These are phyloP conservation scores for Orientallactaga sibirica DNA, from an alignment of 2,797 vertebrate species.

Conservation along the genomic window DNA sequence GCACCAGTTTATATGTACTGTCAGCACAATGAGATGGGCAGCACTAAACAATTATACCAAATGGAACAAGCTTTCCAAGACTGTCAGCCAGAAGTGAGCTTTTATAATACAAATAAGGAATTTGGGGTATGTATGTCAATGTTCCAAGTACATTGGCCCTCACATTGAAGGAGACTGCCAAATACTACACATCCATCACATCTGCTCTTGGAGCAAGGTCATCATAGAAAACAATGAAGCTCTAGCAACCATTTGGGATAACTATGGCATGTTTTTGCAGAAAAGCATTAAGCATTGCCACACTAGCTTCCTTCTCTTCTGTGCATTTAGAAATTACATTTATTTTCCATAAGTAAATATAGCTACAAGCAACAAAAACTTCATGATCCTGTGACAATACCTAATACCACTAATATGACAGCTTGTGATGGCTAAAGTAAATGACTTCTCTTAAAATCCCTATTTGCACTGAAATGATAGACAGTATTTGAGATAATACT, in stretches of 20 bases:
- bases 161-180: background rate
- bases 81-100: constrained; percentile 64
- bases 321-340: constrained; percentile 67
- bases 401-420: constrained; percentile 69
- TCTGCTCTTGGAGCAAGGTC: constrained; percentile 40
- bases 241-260: constrained; percentile 78
- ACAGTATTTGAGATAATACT: constrained; percentile 71
- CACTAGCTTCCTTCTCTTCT: constrained; percentile 56
- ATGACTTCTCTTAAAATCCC: constrained; percentile 75
- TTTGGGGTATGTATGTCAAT: constrained; percentile 37
- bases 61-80: constrained; percentile 80
- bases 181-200: background rate
- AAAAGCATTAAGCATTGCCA: constrained; percentile 79
- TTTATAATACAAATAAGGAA: constrained; percentile 57
- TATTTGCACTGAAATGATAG: constrained; percentile 75
- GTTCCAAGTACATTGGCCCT: constrained; percentile 40
- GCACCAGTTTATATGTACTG: constrained; percentile 79
- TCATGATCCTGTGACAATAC: constrained; percentile 71
- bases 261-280: constrained; percentile 73
- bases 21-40: constrained; percentile 80
- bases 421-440: constrained; percentile 69
- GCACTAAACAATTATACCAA: constrained; percentile 81
- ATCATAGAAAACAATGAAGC: constrained; percentile 43
- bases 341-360: constrained; percentile 66
- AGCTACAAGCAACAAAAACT: constrained; percentile 65